phyloP scores from a whole-genome alignment of 2,888 invertebrate genomes.

The Octonoba sinensis region DNA sequence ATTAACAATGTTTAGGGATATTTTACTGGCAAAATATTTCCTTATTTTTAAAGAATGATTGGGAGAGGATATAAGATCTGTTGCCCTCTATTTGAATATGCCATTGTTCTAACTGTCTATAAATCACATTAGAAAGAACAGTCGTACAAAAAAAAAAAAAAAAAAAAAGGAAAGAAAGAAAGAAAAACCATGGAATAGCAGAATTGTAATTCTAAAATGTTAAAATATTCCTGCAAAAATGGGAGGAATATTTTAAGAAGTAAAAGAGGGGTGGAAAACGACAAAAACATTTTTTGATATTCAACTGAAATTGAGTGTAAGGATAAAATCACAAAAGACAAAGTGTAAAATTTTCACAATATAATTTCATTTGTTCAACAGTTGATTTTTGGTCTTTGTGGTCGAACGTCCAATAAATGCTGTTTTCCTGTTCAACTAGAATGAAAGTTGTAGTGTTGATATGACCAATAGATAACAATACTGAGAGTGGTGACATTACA shows the following conservation, averaged over 20 bases:
- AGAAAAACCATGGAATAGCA: not conserved
- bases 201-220: not conserved
- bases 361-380: constrained; percentile 52
- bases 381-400: constrained; percentile 29
- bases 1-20: too few species aligned
- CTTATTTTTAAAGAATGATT: too few species aligned
- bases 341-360: constrained; percentile 42
- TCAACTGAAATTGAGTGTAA: constrained; percentile 18
- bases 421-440: constrained; percentile 27
- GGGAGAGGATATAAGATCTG: too few species aligned
- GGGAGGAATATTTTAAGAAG: constrained; percentile 7
- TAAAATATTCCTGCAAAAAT: not conserved
- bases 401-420: constrained; percentile 15
- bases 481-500: constrained; percentile 51
- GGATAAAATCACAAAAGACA: constrained; percentile 18
- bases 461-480: constrained; percentile 62
- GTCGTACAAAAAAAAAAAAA: not conserved
- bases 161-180: not conserved
- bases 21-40: too few species aligned
- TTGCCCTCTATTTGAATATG: too few species aligned
- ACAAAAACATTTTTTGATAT: not conserved
- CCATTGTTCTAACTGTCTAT: too few species aligned
- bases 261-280: not conserved
- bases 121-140: not conserved
- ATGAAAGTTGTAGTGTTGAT: constrained; percentile 58